A percentile compares a stretch with the other conserved stretches of the same genome.
phyloP scores from a whole-genome alignment of 2,797 vertebrate species.

The Coendou prehensilis region DNA sequence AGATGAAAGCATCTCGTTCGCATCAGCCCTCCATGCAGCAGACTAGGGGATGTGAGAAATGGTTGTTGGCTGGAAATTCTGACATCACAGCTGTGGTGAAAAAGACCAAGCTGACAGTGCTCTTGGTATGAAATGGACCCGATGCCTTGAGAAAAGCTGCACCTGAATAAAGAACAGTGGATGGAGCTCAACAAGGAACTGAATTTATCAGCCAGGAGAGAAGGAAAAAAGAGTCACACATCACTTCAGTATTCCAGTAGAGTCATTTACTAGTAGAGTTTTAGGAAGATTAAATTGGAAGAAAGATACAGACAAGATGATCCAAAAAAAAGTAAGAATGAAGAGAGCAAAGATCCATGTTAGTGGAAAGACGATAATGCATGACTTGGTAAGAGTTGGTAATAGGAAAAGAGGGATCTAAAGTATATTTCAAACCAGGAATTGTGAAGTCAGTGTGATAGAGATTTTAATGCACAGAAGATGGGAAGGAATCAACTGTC shows the following conservation, averaged over 20 bases:
- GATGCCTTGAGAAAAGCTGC: neutral
- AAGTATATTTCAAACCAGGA: neutral
- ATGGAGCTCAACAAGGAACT: neutral
- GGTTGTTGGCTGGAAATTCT: neutral
- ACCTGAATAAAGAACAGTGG: neutral
- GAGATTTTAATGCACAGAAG: neutral
- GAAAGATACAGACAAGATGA: neutral
- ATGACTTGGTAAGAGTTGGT: neutral
- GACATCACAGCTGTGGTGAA: neutral
- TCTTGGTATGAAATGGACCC: neutral
- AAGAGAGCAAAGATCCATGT: neutral
- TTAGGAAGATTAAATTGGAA: neutral
- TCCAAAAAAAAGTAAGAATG: neutral
- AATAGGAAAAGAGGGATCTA: neutral
- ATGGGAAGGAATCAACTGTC: neutral
- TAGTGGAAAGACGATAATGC: neutral
- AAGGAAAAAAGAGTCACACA: neutral
- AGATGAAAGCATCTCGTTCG: neutral
- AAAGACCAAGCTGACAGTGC: neutral
- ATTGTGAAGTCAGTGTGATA: neutral
- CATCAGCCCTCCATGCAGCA: neutral
- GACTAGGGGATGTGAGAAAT: neutral
- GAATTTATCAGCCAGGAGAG: neutral
- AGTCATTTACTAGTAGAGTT: neutral
- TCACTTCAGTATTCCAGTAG: neutral